These are phyloP conservation scores for Coracopsis vasa DNA, from an alignment of 2,113 vertebrate species.

Conservation along the genomic window DNA sequence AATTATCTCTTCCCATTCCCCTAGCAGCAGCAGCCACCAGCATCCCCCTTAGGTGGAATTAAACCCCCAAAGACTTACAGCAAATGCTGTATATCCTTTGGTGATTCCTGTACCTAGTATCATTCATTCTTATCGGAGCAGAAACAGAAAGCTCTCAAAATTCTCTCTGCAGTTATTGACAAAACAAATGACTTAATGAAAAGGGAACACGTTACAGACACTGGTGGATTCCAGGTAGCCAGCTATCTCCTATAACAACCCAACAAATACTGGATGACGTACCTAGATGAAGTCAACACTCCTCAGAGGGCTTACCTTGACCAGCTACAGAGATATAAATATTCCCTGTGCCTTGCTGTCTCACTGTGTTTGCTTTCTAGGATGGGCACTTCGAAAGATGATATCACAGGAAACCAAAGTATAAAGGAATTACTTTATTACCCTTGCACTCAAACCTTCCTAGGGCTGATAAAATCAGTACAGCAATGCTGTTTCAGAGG, in stretches of 20 bases:
- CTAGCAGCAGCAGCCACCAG: not conserved
- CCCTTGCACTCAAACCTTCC: not conserved
- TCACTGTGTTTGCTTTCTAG: not conserved
- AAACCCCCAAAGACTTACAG: not conserved
- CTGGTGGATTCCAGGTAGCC: not conserved
- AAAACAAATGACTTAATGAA: not conserved
- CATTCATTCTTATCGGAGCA: not conserved
- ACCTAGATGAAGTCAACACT: not conserved
- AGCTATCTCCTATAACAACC: not conserved
- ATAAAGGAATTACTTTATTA: not conserved
- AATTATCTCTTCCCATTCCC: not conserved
- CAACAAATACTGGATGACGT: not conserved
- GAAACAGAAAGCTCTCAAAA: not conserved
- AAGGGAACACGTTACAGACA: not conserved
- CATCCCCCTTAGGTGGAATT: not conserved
- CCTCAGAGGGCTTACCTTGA: not conserved
- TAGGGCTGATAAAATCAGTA: not conserved
- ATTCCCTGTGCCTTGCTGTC: not conserved
- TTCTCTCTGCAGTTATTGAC: not conserved
- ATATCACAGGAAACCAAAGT: not conserved
- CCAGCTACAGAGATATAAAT: not conserved
- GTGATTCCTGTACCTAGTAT: not conserved
- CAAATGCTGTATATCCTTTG: not conserved
- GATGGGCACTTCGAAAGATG: not conserved
- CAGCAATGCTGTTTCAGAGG: not conserved